phyloP scores from a whole-genome alignment of 2,113 vertebrate genomes.

The Prochilodus magdalenae region DNA sequence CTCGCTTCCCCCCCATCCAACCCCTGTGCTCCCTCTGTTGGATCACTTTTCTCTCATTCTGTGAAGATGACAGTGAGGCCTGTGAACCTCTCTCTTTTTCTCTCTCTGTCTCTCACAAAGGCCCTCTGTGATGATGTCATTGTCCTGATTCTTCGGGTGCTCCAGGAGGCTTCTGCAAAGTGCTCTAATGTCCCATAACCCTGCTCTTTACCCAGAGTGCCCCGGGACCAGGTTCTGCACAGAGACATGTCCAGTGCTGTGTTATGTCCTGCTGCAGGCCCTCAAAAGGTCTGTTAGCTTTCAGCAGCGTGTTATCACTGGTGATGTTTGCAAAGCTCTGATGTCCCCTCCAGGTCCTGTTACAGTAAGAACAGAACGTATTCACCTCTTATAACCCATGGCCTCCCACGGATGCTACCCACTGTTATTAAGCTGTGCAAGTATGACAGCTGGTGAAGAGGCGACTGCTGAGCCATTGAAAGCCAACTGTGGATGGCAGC shows the following conservation, averaged over 20 bases:
- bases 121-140: conserved; percentile 70
- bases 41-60: conserved; percentile 80
- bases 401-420: conserved; percentile 65
- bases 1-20: conserved; percentile 43
- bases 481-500: conserved; percentile 60
- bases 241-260: conserved; percentile 61
- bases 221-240: conserved; percentile 67
- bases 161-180: conserved; percentile 73
- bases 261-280: conserved; percentile 69
- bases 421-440: conserved; percentile 67
- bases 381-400: conserved; percentile 65
- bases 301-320: conserved; percentile 62
- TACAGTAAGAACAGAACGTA: conserved; percentile 67
- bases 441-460: conserved; percentile 65
- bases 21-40: conserved; percentile 67
- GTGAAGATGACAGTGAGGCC: conserved; percentile 74
- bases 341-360: conserved; percentile 72
- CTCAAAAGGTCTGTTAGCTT: conserved; percentile 72
- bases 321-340: conserved; percentile 70
- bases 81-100: conserved; percentile 37
- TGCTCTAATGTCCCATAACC: conserved; percentile 77
- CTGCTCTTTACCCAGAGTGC: conserved; percentile 76
- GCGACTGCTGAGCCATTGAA: conserved; percentile 59
- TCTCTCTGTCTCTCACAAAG: conserved; percentile 54
- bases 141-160: conserved; percentile 45